Evolutionary conservation across 2,113 vertebrate species (phyloP).

Genomic region (Neolamprologus variostigma): DNA sequence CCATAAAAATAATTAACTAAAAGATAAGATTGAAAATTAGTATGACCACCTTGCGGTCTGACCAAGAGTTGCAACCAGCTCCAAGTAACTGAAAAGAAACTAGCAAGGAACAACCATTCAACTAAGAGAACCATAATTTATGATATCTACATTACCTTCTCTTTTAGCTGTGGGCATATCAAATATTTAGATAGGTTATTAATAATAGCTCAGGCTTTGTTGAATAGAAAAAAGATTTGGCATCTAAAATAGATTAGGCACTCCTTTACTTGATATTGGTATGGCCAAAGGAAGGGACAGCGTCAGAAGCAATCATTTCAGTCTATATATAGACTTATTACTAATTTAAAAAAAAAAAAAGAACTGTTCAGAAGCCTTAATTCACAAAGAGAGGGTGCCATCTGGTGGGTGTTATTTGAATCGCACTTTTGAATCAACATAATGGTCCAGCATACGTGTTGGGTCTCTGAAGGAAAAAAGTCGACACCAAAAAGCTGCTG

Average conservation of each 20-base stretch:
- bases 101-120: not conserved
- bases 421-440: not conserved
- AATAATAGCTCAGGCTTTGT: not conserved
- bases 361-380: not conserved
- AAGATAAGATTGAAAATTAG: not conserved
- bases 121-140: not conserved
- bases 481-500: not conserved
- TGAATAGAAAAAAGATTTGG: not conserved
- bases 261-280: not conserved
- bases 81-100: not conserved
- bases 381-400: not conserved
- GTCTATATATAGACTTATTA: not conserved
- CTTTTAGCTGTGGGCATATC: not conserved
- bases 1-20: not conserved
- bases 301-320: not conserved
- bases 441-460: accelerated
- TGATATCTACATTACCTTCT: not conserved
- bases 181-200: not conserved
- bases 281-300: not conserved
- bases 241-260: not conserved
- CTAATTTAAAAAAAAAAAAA: accelerated
- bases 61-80: not conserved
- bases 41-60: not conserved
- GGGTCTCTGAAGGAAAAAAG: accelerated
- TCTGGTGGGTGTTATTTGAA: conserved; percentile 29